phyloP scores from a whole-genome alignment of 2,113 vertebrate species.

The Sebastes fasciatus region DNA sequence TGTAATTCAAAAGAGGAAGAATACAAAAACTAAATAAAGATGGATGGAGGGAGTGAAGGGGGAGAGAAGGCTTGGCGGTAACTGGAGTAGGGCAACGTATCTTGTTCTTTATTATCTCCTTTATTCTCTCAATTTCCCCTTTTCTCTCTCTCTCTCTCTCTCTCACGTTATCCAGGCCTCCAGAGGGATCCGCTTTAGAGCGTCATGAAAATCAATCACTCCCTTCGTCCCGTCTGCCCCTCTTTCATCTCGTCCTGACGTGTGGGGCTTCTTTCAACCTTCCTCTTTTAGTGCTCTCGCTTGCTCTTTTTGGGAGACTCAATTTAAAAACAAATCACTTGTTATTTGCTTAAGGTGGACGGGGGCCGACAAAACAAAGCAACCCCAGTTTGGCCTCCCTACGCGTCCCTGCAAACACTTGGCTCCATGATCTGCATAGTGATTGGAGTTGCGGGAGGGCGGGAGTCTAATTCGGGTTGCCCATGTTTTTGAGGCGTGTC shows the following conservation, averaged over 20 bases:
- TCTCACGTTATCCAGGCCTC: constrained; percentile 68
- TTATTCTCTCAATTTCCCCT: constrained; percentile 58
- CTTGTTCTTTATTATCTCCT: constrained; percentile 58
- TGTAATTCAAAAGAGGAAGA: constrained; percentile 51
- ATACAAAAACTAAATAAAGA: constrained; percentile 45
- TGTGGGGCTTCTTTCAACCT: constrained; percentile 55
- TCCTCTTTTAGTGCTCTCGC: constrained; percentile 49
- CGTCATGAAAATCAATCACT: constrained; percentile 83
- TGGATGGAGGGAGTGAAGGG: constrained; percentile 30
- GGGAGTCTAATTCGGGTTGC: constrained; percentile 47
- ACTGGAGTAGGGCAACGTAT: constrained; percentile 67
- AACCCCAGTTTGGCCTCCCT: constrained; percentile 61
- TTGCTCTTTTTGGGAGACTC: constrained; percentile 61
- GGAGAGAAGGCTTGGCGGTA: constrained; percentile 36
- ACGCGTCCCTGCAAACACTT: constrained; percentile 24
- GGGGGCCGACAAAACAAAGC: constrained; percentile 54
- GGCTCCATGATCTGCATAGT: constrained; percentile 70
- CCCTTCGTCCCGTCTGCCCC: constrained; percentile 57
- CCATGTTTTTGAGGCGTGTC: constrained; percentile 71
- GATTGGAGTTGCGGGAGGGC: constrained; percentile 42
- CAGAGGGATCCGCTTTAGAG: constrained; percentile 77
- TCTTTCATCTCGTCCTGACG: constrained; percentile 72
- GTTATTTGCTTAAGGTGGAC: constrained; percentile 67
- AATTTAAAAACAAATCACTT: constrained; percentile 74
- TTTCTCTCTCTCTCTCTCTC: constrained; percentile 29